Conservation (phyloP, 2,797 vertebrate genomes). For the Halcyon leucocephala region DNA sequence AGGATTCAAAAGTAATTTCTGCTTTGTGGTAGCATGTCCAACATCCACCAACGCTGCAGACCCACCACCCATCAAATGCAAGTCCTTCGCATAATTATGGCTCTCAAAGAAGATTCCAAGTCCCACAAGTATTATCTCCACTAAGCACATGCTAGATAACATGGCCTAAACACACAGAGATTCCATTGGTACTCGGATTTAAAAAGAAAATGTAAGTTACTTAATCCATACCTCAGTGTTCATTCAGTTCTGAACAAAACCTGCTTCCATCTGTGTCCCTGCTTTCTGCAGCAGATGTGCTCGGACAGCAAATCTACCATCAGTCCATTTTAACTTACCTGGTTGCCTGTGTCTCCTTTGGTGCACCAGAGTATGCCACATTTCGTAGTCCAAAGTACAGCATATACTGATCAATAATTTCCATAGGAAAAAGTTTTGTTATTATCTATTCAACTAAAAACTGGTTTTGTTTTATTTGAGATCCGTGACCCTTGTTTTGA, state of each 20-base stretch:
- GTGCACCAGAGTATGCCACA: neutral
- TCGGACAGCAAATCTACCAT: neutral
- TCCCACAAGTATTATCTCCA: neutral
- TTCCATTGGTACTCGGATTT: neutral
- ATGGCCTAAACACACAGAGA: neutral
- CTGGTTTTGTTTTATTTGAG: neutral
- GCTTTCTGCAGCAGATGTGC: neutral
- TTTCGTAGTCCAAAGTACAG: neutral
- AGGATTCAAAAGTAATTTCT: neutral
- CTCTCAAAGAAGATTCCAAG: neutral
- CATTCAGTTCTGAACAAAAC: neutral
- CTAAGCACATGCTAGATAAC: fast-evolving
- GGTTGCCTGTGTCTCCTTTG: neutral
- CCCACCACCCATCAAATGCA: neutral
- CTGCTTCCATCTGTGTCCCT: neutral
- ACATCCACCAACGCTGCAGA: neutral
- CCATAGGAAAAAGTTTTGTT: neutral
- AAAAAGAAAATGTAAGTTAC: neutral
- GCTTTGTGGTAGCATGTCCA: neutral
- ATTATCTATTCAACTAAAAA: neutral
- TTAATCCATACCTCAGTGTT: neutral
- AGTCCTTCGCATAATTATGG: neutral
- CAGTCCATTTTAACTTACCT: conserved; percentile 19
- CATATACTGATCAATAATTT: neutral
- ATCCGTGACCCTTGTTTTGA: neutral